Evolutionary conservation across 2,797 vertebrate species (phyloP).

Genomic region (Hyperoplus immaculatus): DNA sequence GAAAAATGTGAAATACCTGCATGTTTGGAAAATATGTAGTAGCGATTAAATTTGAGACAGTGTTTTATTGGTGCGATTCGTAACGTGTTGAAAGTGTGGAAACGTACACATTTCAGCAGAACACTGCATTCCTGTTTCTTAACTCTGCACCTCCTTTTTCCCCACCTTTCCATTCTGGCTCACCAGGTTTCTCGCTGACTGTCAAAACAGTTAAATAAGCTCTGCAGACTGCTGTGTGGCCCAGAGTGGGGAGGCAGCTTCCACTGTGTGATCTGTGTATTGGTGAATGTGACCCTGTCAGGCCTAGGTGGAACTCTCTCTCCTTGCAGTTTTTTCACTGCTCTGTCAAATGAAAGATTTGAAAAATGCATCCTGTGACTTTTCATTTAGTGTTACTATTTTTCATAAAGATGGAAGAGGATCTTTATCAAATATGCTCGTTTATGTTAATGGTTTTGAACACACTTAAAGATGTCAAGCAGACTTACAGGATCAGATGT

Average conservation of each 20-base stretch:
- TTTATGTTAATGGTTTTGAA: too few species aligned
- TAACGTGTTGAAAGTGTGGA: constrained; percentile 34
- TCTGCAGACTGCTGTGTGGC: constrained; percentile 31
- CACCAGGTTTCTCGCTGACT: constrained; percentile 48
- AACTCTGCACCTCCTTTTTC: constrained; percentile 29
- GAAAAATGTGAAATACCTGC: constrained; percentile 44
- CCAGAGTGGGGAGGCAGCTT: constrained; percentile 14
- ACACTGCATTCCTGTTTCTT: constrained; percentile 18
- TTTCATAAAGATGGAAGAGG: too few species aligned
- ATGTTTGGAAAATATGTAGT: constrained; percentile 50
- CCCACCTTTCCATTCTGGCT: constrained; percentile 49
- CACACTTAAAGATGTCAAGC: too few species aligned
- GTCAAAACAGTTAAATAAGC: constrained; percentile 59
- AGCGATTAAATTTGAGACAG: constrained; percentile 53
- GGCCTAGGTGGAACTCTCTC: constrained; percentile 36
- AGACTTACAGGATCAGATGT: too few species aligned
- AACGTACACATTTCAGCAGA: constrained; percentile 24
- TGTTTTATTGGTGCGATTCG: constrained; percentile 50
- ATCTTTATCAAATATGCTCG: too few species aligned
- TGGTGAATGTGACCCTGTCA: constrained; percentile 22
- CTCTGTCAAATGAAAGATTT: not conserved
- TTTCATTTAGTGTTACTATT: too few species aligned
- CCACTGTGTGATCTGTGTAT: constrained; percentile 37
- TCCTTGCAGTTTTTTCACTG: not conserved
- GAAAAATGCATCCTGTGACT: too few species aligned